Evolutionary conservation across 2,888 invertebrate species (phyloP), one percentile per base, ranked within the genome.

Genomic region (Encarsia formosa): DNA sequence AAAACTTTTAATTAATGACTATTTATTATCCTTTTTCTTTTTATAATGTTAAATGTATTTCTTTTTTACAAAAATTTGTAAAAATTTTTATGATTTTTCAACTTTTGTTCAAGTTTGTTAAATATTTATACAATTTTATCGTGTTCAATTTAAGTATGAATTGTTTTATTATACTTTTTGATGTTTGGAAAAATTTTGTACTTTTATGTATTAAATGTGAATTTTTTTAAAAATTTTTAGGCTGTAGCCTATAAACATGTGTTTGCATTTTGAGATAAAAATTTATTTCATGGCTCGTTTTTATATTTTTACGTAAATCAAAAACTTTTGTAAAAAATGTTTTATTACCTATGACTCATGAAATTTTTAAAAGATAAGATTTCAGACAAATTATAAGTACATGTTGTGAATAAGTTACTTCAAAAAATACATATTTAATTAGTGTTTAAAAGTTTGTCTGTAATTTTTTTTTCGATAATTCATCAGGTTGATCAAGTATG

Each of bases 381-480:
- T 11, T 29, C 16, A 22, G 18, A n/a, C 2, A 31, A 29, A 22
- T n/a, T 24, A 32, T 6, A 13, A 29, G 11, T 8, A 6, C 26
- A 26, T 26, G 11, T 26, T 8, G 11, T 1, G 26, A 26, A n/a
- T 26, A 6, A 26, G 11, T 6, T 26, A 26, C 26, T 26, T 26
- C 6, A 26, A 26, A 26, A 11, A 26, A 26, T 26, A 26, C 11
- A 26, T 8, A 8, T 26, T 18, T 43, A 49, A 22, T 35, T 31
- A 43, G 26, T 43, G 49, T 29, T 35, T 29, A 41, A 42, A 40
- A 51, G 23, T 35, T 40, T 29, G 15, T 40, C 34, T 40, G 19
- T 45, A 45, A 44, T 35, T 34, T 16, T 40, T 51, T 45, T 43
- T n/a, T 18, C 40, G 34, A 24, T 45, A 29, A 35, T 35, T 39